Percentiles rank a stretch among this genome's conserved stretches.
phyloP scores from a whole-genome alignment of 2,797 vertebrate species.

The Chelonia mydas region DNA sequence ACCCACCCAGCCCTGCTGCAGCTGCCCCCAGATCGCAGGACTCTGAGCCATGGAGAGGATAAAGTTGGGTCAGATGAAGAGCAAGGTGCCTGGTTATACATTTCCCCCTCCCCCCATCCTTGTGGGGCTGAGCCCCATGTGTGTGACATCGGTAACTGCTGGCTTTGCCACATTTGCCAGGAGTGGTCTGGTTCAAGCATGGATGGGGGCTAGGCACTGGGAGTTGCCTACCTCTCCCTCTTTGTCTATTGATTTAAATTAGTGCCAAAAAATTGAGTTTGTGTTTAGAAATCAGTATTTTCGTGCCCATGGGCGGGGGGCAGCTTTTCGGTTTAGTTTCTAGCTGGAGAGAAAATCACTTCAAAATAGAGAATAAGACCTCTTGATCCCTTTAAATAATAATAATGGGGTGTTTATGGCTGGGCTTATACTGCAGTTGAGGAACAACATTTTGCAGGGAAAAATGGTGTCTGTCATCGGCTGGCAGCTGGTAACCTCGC shows the following conservation, averaged over 20 bases:
- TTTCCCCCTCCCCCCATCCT: too few relatives aligned
- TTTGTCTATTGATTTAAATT: background rate
- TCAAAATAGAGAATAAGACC: background rate
- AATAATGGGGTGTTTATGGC: background rate
- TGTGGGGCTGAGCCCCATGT: background rate
- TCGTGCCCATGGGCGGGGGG: background rate
- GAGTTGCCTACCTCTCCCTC: background rate
- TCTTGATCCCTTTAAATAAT: background rate
- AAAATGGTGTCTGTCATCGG: background rate
- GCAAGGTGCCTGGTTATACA: background rate
- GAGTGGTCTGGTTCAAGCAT: background rate
- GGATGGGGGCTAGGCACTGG: background rate
- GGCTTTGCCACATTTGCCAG: background rate
- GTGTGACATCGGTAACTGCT: background rate
- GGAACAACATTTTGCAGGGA: background rate
- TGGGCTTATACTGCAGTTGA: background rate
- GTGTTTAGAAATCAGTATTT: too few relatives aligned
- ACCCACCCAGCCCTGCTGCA: background rate
- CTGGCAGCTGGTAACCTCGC: background rate
- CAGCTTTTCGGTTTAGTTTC: background rate
- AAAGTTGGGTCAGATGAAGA: fast-evolving
- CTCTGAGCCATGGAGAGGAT: fast-evolving
- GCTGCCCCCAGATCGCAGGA: background rate
- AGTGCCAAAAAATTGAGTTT: background rate
- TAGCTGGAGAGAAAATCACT: background rate